Percentiles rank a stretch among this genome's conserved stretches.
phyloP scores from a whole-genome alignment of 2,113 vertebrate species.

The Muntiacus muntjak region DNA sequence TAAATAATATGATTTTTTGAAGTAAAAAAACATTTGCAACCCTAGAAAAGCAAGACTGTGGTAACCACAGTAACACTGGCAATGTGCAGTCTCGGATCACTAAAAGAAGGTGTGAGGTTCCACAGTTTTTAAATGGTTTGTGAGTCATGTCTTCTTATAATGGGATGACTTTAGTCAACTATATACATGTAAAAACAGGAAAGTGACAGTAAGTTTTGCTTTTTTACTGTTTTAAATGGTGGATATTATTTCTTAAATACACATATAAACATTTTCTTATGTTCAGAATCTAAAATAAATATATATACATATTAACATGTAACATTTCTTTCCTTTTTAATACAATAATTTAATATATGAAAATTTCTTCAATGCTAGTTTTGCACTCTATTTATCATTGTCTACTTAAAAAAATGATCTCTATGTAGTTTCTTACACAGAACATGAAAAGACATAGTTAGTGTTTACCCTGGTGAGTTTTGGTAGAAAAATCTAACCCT shows the following conservation, averaged over 20 bases:
- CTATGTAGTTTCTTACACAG: neutral
- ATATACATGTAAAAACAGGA: neutral
- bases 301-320: neutral
- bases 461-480: neutral
- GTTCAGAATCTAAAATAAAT: neutral
- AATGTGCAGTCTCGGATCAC: neutral
- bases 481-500: neutral
- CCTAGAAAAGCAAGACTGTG: conserved; percentile 43
- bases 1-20: conserved; percentile 56
- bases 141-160: neutral
- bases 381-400: neutral
- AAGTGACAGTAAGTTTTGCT: neutral
- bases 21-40: conserved; percentile 57
- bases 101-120: neutral
- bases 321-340: neutral
- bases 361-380: neutral
- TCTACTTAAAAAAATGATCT: neutral
- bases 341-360: neutral
- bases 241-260: neutral
- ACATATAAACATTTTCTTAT: neutral
- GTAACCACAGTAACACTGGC: conserved; percentile 48
- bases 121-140: neutral
- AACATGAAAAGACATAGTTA: neutral
- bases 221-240: neutral
- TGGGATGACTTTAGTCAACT: neutral